Evolutionary conservation across 2,888 invertebrate genomes (phyloP), one percentile per base, ranked within the genome.

Genomic region (Acronicta alni): DNA sequence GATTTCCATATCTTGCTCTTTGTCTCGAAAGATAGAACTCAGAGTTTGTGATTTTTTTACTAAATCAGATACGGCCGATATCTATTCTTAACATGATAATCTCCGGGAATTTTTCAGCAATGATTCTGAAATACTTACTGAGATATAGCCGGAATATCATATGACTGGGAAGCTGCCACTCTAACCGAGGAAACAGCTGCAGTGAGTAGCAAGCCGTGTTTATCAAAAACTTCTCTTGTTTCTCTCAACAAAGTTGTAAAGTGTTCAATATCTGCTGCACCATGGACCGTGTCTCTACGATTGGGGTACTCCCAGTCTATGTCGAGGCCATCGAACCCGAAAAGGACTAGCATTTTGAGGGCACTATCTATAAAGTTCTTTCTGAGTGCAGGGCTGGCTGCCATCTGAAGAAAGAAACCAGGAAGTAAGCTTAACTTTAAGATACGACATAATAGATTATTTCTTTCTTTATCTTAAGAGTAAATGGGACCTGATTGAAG

Each of bases 271-370:
- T 96, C 96, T 0, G 82, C 87, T 9, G 57, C 39, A 0, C 88
- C 89, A 20, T 95, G 89, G 0, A 88, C 85, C 0, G 89, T 77
- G 60, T 95, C 95, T 32, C 96, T 87, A 44, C 95, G 94, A 46
- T 90, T 95, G 0, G 97, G 96, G 72, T 96, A 97, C 76, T 96
- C 96, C 97, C 97, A 97, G 81, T 97, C 97, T 0, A 97, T 46
- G 77, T 97, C 97, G 0, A 97, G 88, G 1, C 97, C 97, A 76
- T 97, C 96, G 65, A 97, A 97, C 0, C 92, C 92, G 75, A 96
- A 89, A 3, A 89, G 88, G 38, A 87, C 78, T 0, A 97, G 72
- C 79, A 96, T 95, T 0, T 85, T 75, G 0, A 96, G 78, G 0
- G 95, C 95, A 53, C 95, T 96, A 3, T 91, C 77, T 17, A 96